Conservation (phyloP, 2,888 invertebrate species). For the Drosophila parthenogenetica region DNA sequence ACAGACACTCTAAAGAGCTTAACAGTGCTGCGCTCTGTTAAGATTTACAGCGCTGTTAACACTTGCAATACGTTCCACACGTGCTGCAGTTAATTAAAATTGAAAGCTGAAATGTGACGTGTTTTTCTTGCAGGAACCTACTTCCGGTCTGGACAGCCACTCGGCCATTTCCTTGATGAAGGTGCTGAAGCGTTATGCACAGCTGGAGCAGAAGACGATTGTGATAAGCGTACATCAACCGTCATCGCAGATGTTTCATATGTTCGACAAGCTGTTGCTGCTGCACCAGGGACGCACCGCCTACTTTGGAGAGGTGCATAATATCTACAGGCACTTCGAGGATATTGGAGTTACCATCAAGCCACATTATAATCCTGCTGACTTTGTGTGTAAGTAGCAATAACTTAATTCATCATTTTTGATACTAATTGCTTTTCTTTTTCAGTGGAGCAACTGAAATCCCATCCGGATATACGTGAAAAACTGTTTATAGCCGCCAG, state of each 20-base stretch:
- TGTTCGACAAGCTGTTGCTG: slow-evolving; percentile 91
- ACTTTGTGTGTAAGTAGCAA: slow-evolving; percentile 89
- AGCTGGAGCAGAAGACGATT: slow-evolving; percentile 91
- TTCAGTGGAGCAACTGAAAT: slow-evolving; percentile 91
- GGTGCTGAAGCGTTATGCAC: slow-evolving; percentile 90
- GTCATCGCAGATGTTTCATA: slow-evolving; percentile 93
- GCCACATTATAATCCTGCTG: slow-evolving; percentile 93
- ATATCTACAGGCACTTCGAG: slow-evolving; percentile 90
- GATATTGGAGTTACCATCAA: slow-evolving; percentile 89
- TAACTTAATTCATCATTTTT: too few species aligned
- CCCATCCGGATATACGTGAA: slow-evolving; percentile 88
- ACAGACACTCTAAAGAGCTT: too few species aligned
- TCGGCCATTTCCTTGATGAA: slow-evolving; percentile 91
- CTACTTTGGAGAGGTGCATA: slow-evolving; percentile 90
- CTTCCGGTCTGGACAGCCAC: slow-evolving; percentile 92
- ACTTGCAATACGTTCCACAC: not conserved
- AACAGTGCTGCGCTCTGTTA: not conserved
- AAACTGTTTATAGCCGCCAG: slow-evolving; percentile 89
- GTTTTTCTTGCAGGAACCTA: slow-evolving; percentile 88
- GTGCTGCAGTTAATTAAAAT: not conserved
- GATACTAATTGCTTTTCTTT: too few species aligned
- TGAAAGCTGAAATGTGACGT: not conserved
- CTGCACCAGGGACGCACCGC: slow-evolving; percentile 90
- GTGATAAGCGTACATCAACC: slow-evolving; percentile 93
- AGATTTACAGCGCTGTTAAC: not conserved